Conservation (phyloP, 2,888 invertebrate genomes). For the Cantharis lateralis region DNA sequence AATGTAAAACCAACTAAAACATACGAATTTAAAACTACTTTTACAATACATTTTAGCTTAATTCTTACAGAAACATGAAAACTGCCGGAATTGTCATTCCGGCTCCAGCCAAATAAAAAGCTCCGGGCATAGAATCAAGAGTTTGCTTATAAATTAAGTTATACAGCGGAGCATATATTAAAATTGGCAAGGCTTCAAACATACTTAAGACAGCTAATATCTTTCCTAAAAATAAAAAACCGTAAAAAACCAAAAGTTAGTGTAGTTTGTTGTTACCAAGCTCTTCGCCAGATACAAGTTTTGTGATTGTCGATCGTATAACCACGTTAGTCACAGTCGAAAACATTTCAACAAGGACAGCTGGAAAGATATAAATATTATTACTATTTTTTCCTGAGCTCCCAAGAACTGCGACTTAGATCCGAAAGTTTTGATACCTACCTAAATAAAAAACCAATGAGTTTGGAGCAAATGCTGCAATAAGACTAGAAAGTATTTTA, state of each 20-base stretch:
- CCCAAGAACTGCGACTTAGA: too few species aligned
- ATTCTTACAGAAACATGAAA: slow-evolving; percentile 47
- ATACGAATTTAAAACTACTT: neutral
- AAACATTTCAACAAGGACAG: slow-evolving; percentile 59
- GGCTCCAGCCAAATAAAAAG: slow-evolving; percentile 44
- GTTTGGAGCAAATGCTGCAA: slow-evolving; percentile 50
- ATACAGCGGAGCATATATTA: slow-evolving; percentile 49
- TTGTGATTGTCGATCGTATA: slow-evolving; percentile 62
- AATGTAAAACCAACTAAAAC: slow-evolving; percentile 54
- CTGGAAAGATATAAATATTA: slow-evolving; percentile 34
- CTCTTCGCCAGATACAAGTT: slow-evolving; percentile 62
- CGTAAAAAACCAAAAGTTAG: neutral
- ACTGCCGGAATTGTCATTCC: slow-evolving; percentile 43
- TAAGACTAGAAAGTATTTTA: slow-evolving; percentile 48
- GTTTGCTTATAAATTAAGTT: slow-evolving; percentile 45
- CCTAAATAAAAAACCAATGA: slow-evolving; percentile 48
- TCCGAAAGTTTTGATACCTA: slow-evolving; percentile 25
- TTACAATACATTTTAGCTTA: neutral
- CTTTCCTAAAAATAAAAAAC: slow-evolving; percentile 51
- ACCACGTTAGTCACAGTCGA: slow-evolving; percentile 61
- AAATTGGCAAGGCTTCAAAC: slow-evolving; percentile 46
- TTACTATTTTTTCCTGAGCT: too few species aligned
- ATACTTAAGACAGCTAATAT: slow-evolving; percentile 53
- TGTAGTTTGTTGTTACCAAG: slow-evolving; percentile 51
- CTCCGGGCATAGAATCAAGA: slow-evolving; percentile 44